Evolutionary conservation across 2,113 vertebrate genomes (phyloP).

Genomic region (Coptodon bakossiorum): DNA sequence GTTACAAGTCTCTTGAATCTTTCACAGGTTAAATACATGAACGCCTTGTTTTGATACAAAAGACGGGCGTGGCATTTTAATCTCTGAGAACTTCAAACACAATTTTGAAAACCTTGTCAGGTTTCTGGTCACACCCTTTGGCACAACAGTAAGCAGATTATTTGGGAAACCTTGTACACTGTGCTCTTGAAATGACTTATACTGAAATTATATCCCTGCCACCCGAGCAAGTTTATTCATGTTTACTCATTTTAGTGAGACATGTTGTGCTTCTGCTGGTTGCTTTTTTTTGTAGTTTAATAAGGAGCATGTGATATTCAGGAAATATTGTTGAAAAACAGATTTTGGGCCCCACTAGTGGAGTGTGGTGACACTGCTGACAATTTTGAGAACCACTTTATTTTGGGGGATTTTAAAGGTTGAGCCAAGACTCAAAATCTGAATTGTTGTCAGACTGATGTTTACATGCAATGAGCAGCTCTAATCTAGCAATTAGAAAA

Average conservation of each 20-base stretch:
- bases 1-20: background rate
- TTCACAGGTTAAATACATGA: background rate
- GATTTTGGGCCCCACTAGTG: background rate
- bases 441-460: background rate
- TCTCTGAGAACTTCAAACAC: slow-evolving; percentile 4
- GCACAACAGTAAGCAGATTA: background rate
- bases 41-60: background rate
- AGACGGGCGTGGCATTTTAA: slow-evolving; percentile 25
- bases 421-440: background rate
- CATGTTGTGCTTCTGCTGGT: background rate
- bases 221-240: background rate
- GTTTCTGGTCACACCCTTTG: slow-evolving; percentile 34
- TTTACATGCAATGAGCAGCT: background rate
- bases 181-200: background rate
- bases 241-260: background rate
- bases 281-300: background rate
- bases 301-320: background rate
- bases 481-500: background rate
- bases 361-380: background rate
- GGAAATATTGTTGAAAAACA: background rate
- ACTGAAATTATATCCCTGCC: background rate
- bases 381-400: background rate
- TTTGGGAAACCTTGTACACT: background rate
- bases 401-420: background rate
- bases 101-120: background rate